Evolutionary conservation across 2,797 vertebrate species (phyloP).

Genomic region (Coilia nasus): DNA sequence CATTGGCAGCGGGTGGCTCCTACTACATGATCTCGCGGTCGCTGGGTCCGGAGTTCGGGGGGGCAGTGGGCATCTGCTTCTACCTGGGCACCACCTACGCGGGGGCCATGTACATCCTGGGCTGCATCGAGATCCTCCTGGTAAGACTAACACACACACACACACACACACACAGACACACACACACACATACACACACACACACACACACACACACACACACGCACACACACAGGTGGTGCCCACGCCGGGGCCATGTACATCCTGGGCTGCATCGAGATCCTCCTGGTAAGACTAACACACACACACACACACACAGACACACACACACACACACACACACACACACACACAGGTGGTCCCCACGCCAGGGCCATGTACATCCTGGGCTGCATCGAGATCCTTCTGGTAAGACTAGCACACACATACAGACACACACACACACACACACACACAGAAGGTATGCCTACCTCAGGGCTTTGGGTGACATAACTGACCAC

Average conservation of each 20-base stretch:
- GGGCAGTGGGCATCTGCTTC: slow-evolving; percentile 97
- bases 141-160: too few species aligned
- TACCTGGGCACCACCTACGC: slow-evolving; percentile 98
- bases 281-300: slow-evolving; percentile 86
- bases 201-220: too few species aligned
- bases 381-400: too few species aligned
- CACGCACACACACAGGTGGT: too few species aligned
- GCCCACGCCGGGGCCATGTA: slow-evolving; percentile 98
- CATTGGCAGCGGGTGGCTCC: slow-evolving; percentile 89
- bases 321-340: neutral
- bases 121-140: slow-evolving; percentile 96
- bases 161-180: too few species aligned
- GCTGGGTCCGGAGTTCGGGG: slow-evolving; percentile 95
- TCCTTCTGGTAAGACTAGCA: too few species aligned
- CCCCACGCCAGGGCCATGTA: too few species aligned
- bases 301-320: neutral
- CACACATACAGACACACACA: too few species aligned
- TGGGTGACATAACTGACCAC: too few species aligned
- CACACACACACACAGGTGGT: neutral
- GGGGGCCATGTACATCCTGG: slow-evolving; percentile 98
- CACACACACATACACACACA: too few species aligned
- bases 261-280: slow-evolving; percentile 97
- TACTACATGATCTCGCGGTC: slow-evolving; percentile 99
- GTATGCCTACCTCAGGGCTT: too few species aligned
- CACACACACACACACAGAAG: neutral